Evolutionary conservation across 1,140 invertebrate species (phyloP), one percentile per base, ranked within the genome.

Genomic region (Zaprionus camerounensis): DNA sequence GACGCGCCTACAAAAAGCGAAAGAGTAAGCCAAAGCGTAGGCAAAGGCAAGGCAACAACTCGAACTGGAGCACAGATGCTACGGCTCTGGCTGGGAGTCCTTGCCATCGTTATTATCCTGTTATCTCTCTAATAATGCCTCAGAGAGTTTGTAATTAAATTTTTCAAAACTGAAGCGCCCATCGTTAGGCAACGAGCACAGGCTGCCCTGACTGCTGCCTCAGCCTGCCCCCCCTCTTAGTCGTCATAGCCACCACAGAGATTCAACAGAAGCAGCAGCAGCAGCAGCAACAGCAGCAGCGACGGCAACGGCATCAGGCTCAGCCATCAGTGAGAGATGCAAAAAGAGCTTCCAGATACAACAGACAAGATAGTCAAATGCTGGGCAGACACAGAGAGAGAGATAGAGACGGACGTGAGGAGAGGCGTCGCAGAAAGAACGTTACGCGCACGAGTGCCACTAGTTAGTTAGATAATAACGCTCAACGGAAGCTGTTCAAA

Each of bases 51-150:
- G 24, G 36, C 57, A 75, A 65, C 55, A 68, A 68, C 24, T 71
- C 58, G 72, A 87, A 91, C 49, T 86, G 68, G 88, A 84, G 68
- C 85, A 90, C 78, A 88, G 84, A 80, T 80, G 79, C 31, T 34
- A 34, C 9, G 0, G 31, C 75, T 67, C 41, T 17, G 28, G 57
- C 58, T 67, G 63, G 56, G 83, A 76, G 85, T 88, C 85, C 85
- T 88, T 88, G 81, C 85, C 81, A 79, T 86, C 84, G 85, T 88
- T 88, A 88, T 90, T 88, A 90, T 88, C 85, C 85, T 90, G 85
- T 88, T 91, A 88, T 88, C 85, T 88, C 86, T 85, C 85, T 88
- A 88, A 88, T 88, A 88, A 88, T 88, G 85, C 85, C 85, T 88
- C 78, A 88, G 85, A 88, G 85, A 88, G 85, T 88, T 88, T 88